Evolutionary conservation across 2,797 vertebrate genomes (phyloP).

Genomic region (Sebastolobus altivelis): DNA sequence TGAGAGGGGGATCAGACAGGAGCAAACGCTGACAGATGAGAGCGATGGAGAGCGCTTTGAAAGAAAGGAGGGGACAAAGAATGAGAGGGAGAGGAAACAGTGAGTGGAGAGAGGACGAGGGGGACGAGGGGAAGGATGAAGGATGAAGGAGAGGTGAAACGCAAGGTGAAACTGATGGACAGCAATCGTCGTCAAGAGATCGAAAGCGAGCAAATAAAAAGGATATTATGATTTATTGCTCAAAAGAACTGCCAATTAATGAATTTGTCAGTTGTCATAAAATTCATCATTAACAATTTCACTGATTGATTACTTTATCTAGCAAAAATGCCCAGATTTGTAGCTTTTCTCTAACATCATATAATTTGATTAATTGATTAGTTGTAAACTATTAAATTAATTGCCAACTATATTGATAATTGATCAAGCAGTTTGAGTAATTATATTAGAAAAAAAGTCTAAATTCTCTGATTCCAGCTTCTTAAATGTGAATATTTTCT

Average conservation of each 20-base stretch:
- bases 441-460: no score
- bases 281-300: not conserved
- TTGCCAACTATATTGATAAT: no score
- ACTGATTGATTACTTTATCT: not conserved
- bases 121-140: not conserved
- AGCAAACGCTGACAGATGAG: slow-evolving; percentile 62
- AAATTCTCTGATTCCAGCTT: no score
- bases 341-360: not conserved
- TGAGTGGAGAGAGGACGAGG: not conserved
- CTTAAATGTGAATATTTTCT: no score
- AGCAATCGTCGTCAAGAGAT: not conserved
- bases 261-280: not conserved
- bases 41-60: slow-evolving; percentile 52
- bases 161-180: not conserved
- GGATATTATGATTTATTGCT: not conserved
- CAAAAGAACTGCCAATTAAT: not conserved
- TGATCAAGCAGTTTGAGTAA: no score
- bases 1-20: slow-evolving; percentile 52
- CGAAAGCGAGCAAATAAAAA: not conserved
- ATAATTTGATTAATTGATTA: no score
- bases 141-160: slow-evolving; percentile 7
- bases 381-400: no score
- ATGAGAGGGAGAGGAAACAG: not conserved
- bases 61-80: slow-evolving; percentile 30
- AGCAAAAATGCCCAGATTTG: not conserved